These are phyloP conservation scores for Callitettix versicolor DNA, from an alignment of 1,140 invertebrate species.

Conservation along the genomic window DNA sequence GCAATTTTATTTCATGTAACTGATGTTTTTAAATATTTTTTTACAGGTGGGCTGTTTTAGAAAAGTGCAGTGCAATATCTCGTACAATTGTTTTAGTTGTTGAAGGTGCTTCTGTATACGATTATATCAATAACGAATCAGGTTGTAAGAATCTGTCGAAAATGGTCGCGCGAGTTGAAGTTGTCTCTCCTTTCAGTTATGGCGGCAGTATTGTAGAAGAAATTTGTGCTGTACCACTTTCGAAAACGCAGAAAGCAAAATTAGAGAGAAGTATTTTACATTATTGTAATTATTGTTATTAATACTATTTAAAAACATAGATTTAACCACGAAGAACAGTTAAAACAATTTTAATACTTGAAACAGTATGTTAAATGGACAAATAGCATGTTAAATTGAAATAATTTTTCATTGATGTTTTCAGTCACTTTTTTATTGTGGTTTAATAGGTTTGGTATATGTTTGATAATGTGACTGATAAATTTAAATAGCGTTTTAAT, in stretches of 20 bases:
- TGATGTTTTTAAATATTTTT: conserved; percentile 11
- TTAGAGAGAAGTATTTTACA: conserved; percentile 40
- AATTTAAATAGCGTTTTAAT: no score
- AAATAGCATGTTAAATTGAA: no score
- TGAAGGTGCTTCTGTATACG: conserved; percentile 62
- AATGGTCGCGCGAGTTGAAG: conserved; percentile 55
- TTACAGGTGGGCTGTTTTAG: conserved; percentile 65
- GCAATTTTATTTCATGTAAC: neutral
- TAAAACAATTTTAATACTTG: no score
- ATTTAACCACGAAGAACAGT: no score
- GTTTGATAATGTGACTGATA: no score
- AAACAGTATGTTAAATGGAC: no score
- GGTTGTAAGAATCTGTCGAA: conserved; percentile 45
- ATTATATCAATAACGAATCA: conserved; percentile 55
- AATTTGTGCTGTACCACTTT: conserved; percentile 61
- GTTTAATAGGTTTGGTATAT: no score
- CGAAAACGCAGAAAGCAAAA: conserved; percentile 48
- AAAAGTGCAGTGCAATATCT: conserved; percentile 55
- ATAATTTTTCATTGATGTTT: no score
- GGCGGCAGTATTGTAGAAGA: conserved; percentile 62
- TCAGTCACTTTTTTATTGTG: no score
- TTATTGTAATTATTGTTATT: no score
- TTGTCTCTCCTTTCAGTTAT: conserved; percentile 59
- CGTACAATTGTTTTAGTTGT: conserved; percentile 63
- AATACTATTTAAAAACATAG: no score